A percentile compares a stretch with the other conserved stretches of the same genome.
phyloP scores from a whole-genome alignment of 2,797 vertebrate genomes.

The Squalus acanthias region DNA sequence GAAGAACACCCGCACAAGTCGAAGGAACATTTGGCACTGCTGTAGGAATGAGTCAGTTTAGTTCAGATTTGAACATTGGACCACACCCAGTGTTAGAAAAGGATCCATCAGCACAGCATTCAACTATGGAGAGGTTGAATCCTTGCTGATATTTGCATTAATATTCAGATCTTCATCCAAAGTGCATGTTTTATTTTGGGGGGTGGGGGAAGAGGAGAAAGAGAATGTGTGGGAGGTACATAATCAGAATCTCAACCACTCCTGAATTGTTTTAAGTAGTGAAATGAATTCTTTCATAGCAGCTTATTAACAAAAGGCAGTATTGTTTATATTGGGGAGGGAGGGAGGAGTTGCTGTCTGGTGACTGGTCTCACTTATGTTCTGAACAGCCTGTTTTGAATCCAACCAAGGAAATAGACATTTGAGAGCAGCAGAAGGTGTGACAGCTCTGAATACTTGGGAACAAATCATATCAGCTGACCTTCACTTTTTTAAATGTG shows the following conservation, averaged over 20 bases:
- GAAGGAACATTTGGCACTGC: constrained; percentile 7
- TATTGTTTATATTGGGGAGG: not conserved
- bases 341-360: not conserved
- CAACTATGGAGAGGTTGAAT: not conserved
- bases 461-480: not conserved
- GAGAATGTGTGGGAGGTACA: not conserved
- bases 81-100: not conserved
- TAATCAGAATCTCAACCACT: not conserved
- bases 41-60: not conserved
- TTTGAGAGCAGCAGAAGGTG: not conserved
- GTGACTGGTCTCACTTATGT: not conserved
- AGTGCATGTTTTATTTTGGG: not conserved
- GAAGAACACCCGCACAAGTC: not conserved
- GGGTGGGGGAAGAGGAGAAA: not conserved
- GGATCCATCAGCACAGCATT: not conserved
- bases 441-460: not conserved
- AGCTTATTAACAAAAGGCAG: not conserved
- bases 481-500: not conserved
- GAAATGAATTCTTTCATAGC: not conserved
- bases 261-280: not conserved
- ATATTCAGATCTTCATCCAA: not conserved
- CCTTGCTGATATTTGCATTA: not conserved
- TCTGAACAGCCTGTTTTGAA: not conserved
- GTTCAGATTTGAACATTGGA: not conserved
- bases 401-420: not conserved